Evolutionary conservation across 2,888 invertebrate species (phyloP).

Genomic region (Hypena proboscidalis): DNA sequence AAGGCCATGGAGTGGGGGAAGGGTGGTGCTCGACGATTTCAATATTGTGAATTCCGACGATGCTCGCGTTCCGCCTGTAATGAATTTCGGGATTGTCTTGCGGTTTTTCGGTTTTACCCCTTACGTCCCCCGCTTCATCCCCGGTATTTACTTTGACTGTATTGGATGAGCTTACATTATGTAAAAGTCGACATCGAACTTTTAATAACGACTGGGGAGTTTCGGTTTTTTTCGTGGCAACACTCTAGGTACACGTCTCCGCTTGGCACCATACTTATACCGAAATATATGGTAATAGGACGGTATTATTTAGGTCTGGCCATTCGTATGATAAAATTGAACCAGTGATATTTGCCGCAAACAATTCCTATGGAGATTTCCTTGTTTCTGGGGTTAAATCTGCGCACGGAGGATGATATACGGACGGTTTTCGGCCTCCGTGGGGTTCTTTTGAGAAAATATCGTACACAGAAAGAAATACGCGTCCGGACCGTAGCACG

Average conservation of each 20-base stretch:
- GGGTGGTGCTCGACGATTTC: slow-evolving; percentile 66
- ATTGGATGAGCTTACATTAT: slow-evolving; percentile 56
- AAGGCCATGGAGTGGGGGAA: slow-evolving; percentile 42
- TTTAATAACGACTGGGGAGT: slow-evolving; percentile 48
- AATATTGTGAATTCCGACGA: slow-evolving; percentile 84
- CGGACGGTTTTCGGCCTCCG: slow-evolving; percentile 50
- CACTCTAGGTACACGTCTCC: slow-evolving; percentile 59
- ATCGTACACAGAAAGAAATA: slow-evolving; percentile 53
- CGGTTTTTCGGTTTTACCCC: slow-evolving; percentile 76
- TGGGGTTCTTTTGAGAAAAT: slow-evolving; percentile 64
- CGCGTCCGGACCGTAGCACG: slow-evolving; percentile 45
- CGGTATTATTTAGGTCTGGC: slow-evolving; percentile 79
- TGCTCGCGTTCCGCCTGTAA: slow-evolving; percentile 76
- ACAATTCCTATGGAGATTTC: slow-evolving; percentile 84
- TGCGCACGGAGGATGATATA: slow-evolving; percentile 77
- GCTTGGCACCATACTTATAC: slow-evolving; percentile 61
- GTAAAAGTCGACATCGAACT: slow-evolving; percentile 48
- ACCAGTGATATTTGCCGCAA: slow-evolving; percentile 78
- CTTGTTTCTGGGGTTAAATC: slow-evolving; percentile 80
- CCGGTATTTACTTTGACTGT: slow-evolving; percentile 63
- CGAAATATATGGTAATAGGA: slow-evolving; percentile 75
- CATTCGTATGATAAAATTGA: slow-evolving; percentile 83
- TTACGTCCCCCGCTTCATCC: slow-evolving; percentile 55
- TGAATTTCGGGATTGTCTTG: slow-evolving; percentile 84
- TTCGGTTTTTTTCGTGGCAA: slow-evolving; percentile 59